These are phyloP conservation scores for Aphaenogaster ashmeadi DNA, from an alignment of 1,140 invertebrate species.

Conservation along the genomic window DNA sequence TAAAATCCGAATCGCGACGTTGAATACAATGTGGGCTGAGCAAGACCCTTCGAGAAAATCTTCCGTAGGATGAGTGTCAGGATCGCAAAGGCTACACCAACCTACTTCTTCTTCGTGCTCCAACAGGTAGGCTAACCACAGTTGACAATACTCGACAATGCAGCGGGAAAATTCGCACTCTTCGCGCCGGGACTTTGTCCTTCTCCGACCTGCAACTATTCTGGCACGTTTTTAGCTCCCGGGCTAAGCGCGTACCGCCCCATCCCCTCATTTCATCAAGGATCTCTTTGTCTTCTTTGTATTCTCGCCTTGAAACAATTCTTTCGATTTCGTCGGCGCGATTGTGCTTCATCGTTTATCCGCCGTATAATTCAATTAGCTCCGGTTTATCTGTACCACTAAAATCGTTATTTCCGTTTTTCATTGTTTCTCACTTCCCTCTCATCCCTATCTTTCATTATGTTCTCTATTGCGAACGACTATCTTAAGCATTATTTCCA, in stretches of 20 bases:
- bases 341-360: conserved; percentile 34
- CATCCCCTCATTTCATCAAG: conserved; percentile 1
- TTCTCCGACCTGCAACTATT: conserved; percentile 50
- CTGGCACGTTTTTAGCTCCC: conserved; percentile 57
- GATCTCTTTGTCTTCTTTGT: conserved; percentile 61
- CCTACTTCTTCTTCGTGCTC: conserved; percentile 56
- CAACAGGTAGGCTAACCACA: conserved; percentile 79
- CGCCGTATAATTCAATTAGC: conserved; percentile 46
- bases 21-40: conserved; percentile 57
- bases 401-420: conserved; percentile 25
- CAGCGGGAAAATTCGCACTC: conserved; percentile 70
- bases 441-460: background rate
- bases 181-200: conserved; percentile 45
- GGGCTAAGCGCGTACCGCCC: conserved; percentile 36
- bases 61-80: conserved; percentile 59
- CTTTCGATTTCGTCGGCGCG: conserved; percentile 49
- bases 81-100: conserved; percentile 53
- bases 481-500: background rate
- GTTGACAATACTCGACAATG: conserved; percentile 76
- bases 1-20: conserved; percentile 57
- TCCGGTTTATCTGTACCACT: conserved; percentile 31
- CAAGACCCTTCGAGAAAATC: conserved; percentile 55
- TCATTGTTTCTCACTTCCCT: background rate
- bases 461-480: background rate
- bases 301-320: conserved; percentile 53